A percentile compares a stretch with the other conserved stretches of the same genome.
phyloP scores from a whole-genome alignment of 1,140 invertebrate species.

The Onthophagus taurus region DNA sequence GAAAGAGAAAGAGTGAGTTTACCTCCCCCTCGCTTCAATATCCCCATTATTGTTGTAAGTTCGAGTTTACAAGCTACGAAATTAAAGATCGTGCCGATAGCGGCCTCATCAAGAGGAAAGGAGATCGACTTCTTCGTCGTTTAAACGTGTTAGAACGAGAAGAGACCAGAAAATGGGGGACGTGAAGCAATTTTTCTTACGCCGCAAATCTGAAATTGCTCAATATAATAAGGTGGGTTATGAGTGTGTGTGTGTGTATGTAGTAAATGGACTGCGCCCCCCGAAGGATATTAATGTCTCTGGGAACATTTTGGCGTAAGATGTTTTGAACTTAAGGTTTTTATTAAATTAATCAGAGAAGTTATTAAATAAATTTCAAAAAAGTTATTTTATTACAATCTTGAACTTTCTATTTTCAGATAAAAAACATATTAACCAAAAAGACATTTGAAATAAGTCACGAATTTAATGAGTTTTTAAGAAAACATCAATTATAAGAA shows the following conservation, averaged over 20 bases:
- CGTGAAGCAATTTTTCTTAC: constrained; percentile 29
- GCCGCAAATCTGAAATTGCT: constrained; percentile 30
- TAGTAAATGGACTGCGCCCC: constrained; percentile 24
- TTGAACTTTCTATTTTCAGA: too few relatives aligned
- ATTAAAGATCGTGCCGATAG: constrained; percentile 29
- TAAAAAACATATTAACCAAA: constrained; percentile 3
- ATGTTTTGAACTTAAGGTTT: background rate
- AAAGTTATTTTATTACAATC: too few relatives aligned
- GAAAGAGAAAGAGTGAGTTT: background rate
- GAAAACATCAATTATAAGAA: too few relatives aligned
- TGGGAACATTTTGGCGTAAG: background rate
- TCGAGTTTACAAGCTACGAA: constrained; percentile 30
- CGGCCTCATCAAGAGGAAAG: constrained; percentile 18
- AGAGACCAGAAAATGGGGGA: constrained; percentile 17
- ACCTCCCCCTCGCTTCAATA: constrained; percentile 21
- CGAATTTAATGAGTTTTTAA: too few relatives aligned
- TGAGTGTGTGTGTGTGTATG: too few relatives aligned
- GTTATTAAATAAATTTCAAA: background rate
- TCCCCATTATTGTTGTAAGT: constrained; percentile 28
- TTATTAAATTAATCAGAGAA: background rate
- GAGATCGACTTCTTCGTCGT: constrained; percentile 11
- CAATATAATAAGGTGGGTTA: constrained; percentile 29
- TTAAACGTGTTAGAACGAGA: background rate
- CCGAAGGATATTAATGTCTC: constrained; percentile 9
- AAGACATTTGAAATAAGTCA: background rate